These are phyloP conservation scores for Rhynchophorus ferrugineus DNA, from an alignment of 1,140 invertebrate species.

Conservation along the genomic window DNA sequence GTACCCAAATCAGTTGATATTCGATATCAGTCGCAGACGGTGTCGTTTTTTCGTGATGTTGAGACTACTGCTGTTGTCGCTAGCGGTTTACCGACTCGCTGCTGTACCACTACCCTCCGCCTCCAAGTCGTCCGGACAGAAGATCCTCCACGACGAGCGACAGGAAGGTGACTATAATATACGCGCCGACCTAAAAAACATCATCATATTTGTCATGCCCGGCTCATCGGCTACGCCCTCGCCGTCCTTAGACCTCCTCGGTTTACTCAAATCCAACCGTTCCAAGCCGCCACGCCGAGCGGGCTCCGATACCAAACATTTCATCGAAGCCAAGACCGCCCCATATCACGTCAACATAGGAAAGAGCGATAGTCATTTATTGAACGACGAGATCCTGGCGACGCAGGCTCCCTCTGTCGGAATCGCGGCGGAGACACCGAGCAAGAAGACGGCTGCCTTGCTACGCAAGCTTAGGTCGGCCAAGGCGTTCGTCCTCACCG, in stretches of 20 bases:
- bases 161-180: constrained; percentile 48
- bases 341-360: constrained; percentile 40
- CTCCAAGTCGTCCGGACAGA: constrained; percentile 1
- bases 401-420: constrained; percentile 25
- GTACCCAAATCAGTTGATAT: constrained; percentile 7
- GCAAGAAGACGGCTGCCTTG: neutral
- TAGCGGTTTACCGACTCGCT: neutral
- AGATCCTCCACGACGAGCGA: constrained; percentile 28
- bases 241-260: constrained; percentile 32
- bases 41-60: constrained; percentile 4
- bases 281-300: constrained; percentile 7
- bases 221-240: constrained; percentile 31
- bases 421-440: constrained; percentile 10
- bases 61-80: constrained; percentile 2
- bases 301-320: constrained; percentile 30
- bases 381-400: constrained; percentile 12
- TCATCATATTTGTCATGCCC: constrained; percentile 53
- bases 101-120: constrained; percentile 17
- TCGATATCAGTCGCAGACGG: constrained; percentile 6
- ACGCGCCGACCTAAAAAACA: constrained; percentile 55
- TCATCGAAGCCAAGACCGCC: constrained; percentile 39
- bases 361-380: constrained; percentile 26
- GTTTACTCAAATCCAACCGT: constrained; percentile 33
- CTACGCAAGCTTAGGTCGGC: constrained; percentile 13
- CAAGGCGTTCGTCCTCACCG: constrained; percentile 28